Base-by-base conservation (phyloP, 1,140 invertebrate genomes). In the Lerema accius region DNA sequence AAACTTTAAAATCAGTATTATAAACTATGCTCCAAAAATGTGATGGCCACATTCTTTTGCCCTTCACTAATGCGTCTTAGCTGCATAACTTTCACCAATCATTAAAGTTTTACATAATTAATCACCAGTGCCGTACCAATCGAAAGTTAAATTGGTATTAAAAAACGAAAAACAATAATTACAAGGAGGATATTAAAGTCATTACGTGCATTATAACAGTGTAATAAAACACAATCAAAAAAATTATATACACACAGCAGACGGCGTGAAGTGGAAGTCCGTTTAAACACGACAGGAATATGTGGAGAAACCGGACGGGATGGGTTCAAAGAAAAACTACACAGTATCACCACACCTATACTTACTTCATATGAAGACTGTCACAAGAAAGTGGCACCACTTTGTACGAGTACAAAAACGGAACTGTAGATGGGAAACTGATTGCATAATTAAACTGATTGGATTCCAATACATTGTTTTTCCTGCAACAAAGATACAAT, bases 391-490 rank as follows among this genome's bases (percentile, higher is more conserved):
- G 48, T 50, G 28, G 13, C 43, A 59, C 26, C 42, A 58, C 4
- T 45, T 58, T 32, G 42, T 35, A 32, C 2, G 9, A n/a, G 14
- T 45, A 39, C 14, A 48, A 11, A 46, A 4, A 28, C 37, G 4
- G 4, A 58, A 37, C 14, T 43, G 19, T 37, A 59, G 26, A 59
- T 35, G 43, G 43, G 46, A 46, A 4, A 32, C 16, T 46, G 43
- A 46, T 46, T 23, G 6, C 28, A 46, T 46, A 46, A 59, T 19
- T 19, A 46, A 35, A 59, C 28, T 19, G 4, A 55, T 59, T 46
- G 55, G 19, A 46, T 59, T 46, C 28, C 43, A 28, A 59, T 59
- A 59, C 35, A 13, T 15, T 58, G 42, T 35, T 17, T 58, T 45
- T 19, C 5, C 1, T 11, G 4, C 40, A 15, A 5, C 15, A 16